Base-by-base conservation (phyloP, 2,888 invertebrate genomes). In the Ramazzottius varieornatus region DNA sequence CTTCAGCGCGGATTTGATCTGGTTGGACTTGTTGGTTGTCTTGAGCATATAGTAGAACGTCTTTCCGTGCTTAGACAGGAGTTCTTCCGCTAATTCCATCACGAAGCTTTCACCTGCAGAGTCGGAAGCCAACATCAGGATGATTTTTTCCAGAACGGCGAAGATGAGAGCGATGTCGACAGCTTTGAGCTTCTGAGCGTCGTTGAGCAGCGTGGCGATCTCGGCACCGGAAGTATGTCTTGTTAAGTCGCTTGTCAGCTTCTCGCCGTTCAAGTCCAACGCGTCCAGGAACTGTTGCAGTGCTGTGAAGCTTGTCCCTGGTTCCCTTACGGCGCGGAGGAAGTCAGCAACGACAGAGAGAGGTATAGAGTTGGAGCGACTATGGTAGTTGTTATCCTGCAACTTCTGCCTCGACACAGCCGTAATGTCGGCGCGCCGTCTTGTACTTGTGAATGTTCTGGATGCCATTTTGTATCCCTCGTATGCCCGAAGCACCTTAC, bases 1-100 rank as follows among this genome's bases (percentile, higher is more conserved):
- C 29, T 54, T 54, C 4, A 54, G 24, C 8, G 54, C 54, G 20
- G 54, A 54, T 24, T 54, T 54, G 20, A 54, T 54, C 29, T 54
- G 54, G 29, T 54, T 54, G 54, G 54, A 54, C 54, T 54, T 54
- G 54, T 54, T 54, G n/a, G 54, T 54, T 8, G 54, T 54, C 29
- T 54, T 54, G 20, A 54, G 54, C 54, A 54, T 54, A 24, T 54
- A 54, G 29, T 54, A 54, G 24, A 54, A 54, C 54, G 54, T 54
- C 24, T 24, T 13, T 4, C 8, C 20, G 13, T 54, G 54, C 54
- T 54, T 54, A 13, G 54, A 16, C 20, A 54, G 13, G 4, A 54
- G 29, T 24, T n/a, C n/a, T 24, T 54, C 54, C 54, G 54, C 13
- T 24, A 54, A 8, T 24, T 54, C 54, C 54, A 54, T 8, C 20